These are phyloP conservation scores for Manis crassicaudata DNA, from an alignment of 2,797 vertebrate genomes.

Conservation along the genomic window DNA sequence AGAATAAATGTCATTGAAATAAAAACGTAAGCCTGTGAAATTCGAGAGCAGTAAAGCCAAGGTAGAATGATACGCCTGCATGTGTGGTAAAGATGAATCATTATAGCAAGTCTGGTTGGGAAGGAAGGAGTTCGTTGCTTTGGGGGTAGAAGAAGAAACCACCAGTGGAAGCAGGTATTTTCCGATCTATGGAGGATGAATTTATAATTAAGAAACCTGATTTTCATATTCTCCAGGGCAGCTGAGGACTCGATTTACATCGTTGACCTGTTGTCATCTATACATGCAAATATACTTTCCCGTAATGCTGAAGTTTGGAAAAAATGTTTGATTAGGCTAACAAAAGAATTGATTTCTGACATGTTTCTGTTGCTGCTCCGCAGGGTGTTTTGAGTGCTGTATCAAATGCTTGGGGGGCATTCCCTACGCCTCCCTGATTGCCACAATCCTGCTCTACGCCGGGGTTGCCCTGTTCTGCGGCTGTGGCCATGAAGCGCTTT, in stretches of 20 bases:
- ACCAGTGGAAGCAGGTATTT: background rate
- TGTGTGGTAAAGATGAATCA: background rate
- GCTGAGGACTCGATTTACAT: background rate
- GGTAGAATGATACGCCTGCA: accelerated
- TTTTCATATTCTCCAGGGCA: background rate
- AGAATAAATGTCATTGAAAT: background rate
- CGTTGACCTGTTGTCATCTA: background rate
- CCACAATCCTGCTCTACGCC: constrained; percentile 97
- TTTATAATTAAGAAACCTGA: background rate
- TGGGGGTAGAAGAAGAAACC: background rate
- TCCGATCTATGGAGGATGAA: background rate
- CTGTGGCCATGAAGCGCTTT: constrained; percentile 97
- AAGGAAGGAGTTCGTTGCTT: background rate
- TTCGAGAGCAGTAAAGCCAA: background rate
- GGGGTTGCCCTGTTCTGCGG: constrained; percentile 98
- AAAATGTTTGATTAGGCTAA: background rate
- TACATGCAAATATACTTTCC: background rate
- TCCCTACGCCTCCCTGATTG: constrained; percentile 96
- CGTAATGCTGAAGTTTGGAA: background rate
- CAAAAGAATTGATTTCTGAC: background rate
- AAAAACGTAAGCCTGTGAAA: background rate
- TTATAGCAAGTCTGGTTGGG: background rate
- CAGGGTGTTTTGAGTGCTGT: constrained; percentile 98
- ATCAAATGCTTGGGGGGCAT: constrained; percentile 98
- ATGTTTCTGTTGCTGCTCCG: background rate